Conservation (phyloP, 2,888 invertebrate genomes). For the Sinhomidia bicolor region DNA sequence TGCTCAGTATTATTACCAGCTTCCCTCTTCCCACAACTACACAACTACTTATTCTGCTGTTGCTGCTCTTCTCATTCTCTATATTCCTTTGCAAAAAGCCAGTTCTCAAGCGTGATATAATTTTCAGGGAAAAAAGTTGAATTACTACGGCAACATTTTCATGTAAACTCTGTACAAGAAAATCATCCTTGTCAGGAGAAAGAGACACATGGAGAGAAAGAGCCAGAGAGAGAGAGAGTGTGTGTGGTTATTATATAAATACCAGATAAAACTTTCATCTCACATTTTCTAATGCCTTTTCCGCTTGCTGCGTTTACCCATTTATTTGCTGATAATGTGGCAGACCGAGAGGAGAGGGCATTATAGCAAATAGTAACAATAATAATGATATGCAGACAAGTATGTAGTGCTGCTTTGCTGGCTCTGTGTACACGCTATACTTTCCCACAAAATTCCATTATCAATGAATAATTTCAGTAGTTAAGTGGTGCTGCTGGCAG, state of each 20-base stretch:
- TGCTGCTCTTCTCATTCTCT: background rate
- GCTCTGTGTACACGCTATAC: too few relatives aligned
- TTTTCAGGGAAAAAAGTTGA: background rate
- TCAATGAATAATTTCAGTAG: too few relatives aligned
- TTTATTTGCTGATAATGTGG: slow-evolving; percentile 18
- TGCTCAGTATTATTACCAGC: slow-evolving; percentile 34
- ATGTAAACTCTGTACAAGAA: background rate
- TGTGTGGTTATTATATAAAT: background rate
- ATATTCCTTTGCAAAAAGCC: background rate
- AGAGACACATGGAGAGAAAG: too few relatives aligned
- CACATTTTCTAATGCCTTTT: background rate
- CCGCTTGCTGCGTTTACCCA: background rate
- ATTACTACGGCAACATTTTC: background rate
- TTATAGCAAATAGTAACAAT: too few relatives aligned
- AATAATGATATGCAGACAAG: too few relatives aligned
- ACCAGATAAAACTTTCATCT: background rate
- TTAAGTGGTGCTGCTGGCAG: too few relatives aligned
- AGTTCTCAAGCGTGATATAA: background rate
- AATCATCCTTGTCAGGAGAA: background rate
- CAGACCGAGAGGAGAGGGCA: background rate
- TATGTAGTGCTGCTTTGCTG: too few relatives aligned
- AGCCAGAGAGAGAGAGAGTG: too few relatives aligned
- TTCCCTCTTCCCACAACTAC: slow-evolving; percentile 43
- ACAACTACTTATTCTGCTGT: background rate
- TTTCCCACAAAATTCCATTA: too few relatives aligned